Base-by-base conservation (phyloP, 1,140 invertebrate species). In the Pseudomyrmex cubaensis region DNA sequence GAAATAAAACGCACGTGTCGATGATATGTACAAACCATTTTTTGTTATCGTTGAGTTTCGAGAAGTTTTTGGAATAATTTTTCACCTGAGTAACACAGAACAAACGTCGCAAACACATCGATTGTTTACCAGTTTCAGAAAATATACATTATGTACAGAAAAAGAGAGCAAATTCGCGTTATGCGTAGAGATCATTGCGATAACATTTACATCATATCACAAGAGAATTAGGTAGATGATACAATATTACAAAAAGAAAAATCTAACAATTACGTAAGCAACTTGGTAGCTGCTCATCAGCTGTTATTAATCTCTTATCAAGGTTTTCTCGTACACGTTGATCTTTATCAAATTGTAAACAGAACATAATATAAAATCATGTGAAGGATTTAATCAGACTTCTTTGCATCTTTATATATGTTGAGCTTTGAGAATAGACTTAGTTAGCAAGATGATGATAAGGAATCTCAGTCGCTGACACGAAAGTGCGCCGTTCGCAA, bases 321-420 rank as follows among this genome's bases (percentile, higher is more conserved):
- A 82, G 48, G 70, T 46, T 22, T 62, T 56, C 17, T n/a, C 48
- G 48, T 25, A 8, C 20, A 17, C 4, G 10, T 4, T 8, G 9
- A 9, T 64, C 5, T 61, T 87, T 85, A 85, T 90, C 73, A 54
- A 25, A 83, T 50, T 77, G 76, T 84, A 54, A 87, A 85, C 61
- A 20, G 10, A 7, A 48, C 22, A 44, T 15, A 57, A 50, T 12
- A 52, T 4, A 10, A 46, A 35, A 69, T 50, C 12, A 3, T 2
- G 10, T 46, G 78, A 59, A 46, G 48, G 12, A 52, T 50, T 74
- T 61, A 76, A 76, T 54, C 1, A 1, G 13, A 66, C 35, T 73
- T 73, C 25, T n/a, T 48, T 10, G 12, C n/a, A 46, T 5, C 50
- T 52, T 88, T 89, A 54, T 20, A 20, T 20, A 20, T 44, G 25